Evolutionary conservation across 2,113 vertebrate genomes (phyloP).

Genomic region (Dascyllus trimaculatus): DNA sequence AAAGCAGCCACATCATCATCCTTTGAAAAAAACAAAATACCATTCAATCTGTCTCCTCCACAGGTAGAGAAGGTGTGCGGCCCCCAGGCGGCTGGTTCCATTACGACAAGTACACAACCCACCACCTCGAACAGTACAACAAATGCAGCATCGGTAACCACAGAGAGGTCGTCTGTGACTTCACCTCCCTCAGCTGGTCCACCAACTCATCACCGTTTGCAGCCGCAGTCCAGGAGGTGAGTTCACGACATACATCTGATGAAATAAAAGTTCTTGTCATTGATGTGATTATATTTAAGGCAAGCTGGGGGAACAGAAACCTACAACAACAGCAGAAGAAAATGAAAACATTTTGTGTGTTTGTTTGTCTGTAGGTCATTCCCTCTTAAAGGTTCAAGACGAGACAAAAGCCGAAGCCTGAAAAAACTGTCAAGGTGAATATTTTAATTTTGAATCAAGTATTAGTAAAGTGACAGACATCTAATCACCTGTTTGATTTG

Average conservation of each 20-base stretch:
- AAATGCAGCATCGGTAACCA: constrained; percentile 4
- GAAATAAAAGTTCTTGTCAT: neutral
- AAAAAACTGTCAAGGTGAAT: constrained; percentile 90
- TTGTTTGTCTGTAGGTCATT: constrained; percentile 83
- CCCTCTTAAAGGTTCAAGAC: constrained; percentile 90
- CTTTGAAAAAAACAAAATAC: too few relatives aligned
- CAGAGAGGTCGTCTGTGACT: constrained; percentile 29
- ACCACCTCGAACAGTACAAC: neutral
- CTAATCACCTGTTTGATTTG: too few relatives aligned
- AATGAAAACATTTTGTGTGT: neutral
- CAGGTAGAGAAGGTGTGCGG: constrained; percentile 93
- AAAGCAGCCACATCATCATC: too few relatives aligned
- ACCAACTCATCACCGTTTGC: constrained; percentile 10
- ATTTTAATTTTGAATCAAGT: neutral
- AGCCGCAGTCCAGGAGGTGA: constrained; percentile 67
- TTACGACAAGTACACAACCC: constrained; percentile 18
- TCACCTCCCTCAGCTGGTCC: constrained; percentile 5
- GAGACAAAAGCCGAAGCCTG: constrained; percentile 91
- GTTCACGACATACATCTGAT: neutral
- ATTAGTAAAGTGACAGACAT: too few relatives aligned
- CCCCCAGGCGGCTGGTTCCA: constrained; percentile 66
- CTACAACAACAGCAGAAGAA: too few relatives aligned
- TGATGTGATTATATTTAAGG: neutral
- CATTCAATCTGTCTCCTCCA: constrained; percentile 51
- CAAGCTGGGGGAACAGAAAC: neutral